A percentile compares a stretch with the other conserved stretches of the same genome.
Evolutionary conservation across 1,140 invertebrate species (phyloP).

Genomic region (Gonatopus flavifemur): DNA sequence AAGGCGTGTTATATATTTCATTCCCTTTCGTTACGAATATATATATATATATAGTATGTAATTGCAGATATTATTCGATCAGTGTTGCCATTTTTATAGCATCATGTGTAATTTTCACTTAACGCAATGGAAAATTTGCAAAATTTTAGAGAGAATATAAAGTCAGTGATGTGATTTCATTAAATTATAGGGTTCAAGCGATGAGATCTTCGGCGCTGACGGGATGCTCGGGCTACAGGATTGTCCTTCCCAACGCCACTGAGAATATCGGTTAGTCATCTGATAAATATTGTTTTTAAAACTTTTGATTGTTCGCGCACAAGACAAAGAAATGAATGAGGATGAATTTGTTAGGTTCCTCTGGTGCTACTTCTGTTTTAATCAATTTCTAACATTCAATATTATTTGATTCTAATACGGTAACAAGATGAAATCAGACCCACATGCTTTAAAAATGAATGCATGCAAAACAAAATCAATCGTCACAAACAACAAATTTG

Average conservation of each 20-base stretch:
- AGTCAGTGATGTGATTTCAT: constrained; percentile 33
- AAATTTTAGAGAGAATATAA: constrained; percentile 19
- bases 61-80: constrained; percentile 10
- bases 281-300: constrained; percentile 61
- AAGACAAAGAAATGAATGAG: constrained; percentile 54
- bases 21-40: no score
- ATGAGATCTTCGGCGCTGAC: constrained; percentile 50
- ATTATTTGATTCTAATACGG: no score
- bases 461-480: no score
- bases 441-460: no score
- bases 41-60: background rate
- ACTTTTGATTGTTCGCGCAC: constrained; percentile 56
- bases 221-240: constrained; percentile 46
- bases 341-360: constrained; percentile 44
- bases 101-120: background rate
- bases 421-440: no score
- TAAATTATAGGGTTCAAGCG: constrained; percentile 54
- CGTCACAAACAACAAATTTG: no score
- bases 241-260: constrained; percentile 52
- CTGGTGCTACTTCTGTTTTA: constrained; percentile 23
- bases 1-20: no score
- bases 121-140: constrained; percentile 21
- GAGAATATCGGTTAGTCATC: constrained; percentile 61
- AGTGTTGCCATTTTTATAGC: constrained; percentile 11
- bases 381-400: background rate